Base-by-base conservation (phyloP, 2,888 invertebrate genomes). In the Trissoscelio sp. region DNA sequence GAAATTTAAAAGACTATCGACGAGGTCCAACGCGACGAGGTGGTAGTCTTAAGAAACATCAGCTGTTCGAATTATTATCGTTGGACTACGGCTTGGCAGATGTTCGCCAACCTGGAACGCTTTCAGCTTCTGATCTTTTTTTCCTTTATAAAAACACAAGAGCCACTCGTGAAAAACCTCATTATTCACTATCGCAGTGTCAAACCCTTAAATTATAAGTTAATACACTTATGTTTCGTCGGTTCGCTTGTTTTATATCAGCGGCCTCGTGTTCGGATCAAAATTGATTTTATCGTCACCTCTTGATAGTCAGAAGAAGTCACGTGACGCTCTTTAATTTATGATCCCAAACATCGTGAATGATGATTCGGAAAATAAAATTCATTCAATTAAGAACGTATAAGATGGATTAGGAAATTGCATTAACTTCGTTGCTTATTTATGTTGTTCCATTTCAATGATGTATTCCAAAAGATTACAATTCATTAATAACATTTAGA, bases 91-190 rank as follows among this genome's bases (percentile, higher is more conserved):
- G 78, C 77, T 81, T 84, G 87, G 88, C 89, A 89, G 89, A 89
- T 89, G 89, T 89, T 88, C 87, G 73, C 85, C 84, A 83, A 85
- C 85, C 85, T 86, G 86, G 85, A 87, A 83, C 84, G 70, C 55
- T 67, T 72, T 81, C 81, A 72, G 72, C 72, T 77, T 77, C 79
- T 73, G 69, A 80, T 69, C 69, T 69, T 80, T 80, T 67, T 72
- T 53, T 69, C 60, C 58, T 55, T 77, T 69, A 74, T 46, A 77
- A 77, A 77, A 81, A 72, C 60, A 81, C 70, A 74, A 69, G 69
- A 75, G 75, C 55, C 80, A 75, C 75, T 66, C 73, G 70, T 72
- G 73, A 77, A 81, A 81, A 81, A 72, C 67, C 57, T 72, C 60
- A 73, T 81, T 81, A 78, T 78, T 81, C 64, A 48, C 64, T 74